These are phyloP conservation scores for Alligator sinensis DNA, from an alignment of 2,113 vertebrate species.

Conservation along the genomic window DNA sequence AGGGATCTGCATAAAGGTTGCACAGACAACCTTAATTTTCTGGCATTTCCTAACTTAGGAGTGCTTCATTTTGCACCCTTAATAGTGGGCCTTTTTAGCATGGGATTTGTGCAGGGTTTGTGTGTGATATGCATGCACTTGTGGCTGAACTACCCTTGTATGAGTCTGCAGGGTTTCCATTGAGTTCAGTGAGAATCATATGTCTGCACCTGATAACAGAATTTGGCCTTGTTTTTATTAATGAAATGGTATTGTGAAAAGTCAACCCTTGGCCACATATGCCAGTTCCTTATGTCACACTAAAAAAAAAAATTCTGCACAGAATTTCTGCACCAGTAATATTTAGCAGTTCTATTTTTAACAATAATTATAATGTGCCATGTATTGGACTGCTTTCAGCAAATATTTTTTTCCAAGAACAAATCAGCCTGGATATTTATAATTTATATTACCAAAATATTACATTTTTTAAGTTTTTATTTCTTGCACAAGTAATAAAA, in stretches of 20 bases:
- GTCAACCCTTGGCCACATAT: not conserved
- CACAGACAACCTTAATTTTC: not conserved
- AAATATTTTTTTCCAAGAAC: not conserved
- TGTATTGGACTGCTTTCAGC: not conserved
- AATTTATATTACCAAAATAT: not conserved
- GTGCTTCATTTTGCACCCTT: slow-evolving; percentile 45
- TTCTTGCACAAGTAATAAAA: slow-evolving; percentile 21
- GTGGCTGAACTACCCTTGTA: not conserved
- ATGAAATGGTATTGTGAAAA: not conserved
- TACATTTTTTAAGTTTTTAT: not conserved
- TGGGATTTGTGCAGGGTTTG: not conserved
- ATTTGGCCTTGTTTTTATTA: slow-evolving; percentile 33
- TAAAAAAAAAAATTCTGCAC: not conserved
- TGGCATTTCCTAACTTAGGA: slow-evolving; percentile 20
- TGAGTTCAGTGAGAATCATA: not conserved
- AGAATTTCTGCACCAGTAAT: not conserved
- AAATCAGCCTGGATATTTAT: not conserved
- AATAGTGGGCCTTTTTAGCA: slow-evolving; percentile 24
- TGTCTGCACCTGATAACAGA: not conserved
- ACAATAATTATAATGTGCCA: not conserved
- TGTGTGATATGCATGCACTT: not conserved
- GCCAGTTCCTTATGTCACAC: not conserved
- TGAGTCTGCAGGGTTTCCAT: not conserved
- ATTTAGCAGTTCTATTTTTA: not conserved
- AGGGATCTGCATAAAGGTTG: not conserved